Percentiles rank a stretch among this genome's conserved stretches.
These are phyloP conservation scores for Tetramorium simillimum DNA, from an alignment of 1,140 invertebrate species.

Conservation along the genomic window DNA sequence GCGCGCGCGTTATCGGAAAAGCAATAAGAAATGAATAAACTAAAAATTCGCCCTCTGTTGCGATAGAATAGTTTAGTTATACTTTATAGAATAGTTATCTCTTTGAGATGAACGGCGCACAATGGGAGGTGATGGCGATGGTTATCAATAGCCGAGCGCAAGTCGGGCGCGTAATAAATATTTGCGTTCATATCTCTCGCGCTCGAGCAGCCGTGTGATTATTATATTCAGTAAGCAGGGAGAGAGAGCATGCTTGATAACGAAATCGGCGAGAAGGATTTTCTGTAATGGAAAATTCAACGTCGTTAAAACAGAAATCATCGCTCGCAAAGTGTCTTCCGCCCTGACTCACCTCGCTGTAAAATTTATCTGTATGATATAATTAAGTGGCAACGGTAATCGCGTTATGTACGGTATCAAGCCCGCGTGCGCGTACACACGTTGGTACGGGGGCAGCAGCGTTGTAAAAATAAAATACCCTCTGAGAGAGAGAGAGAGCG, in stretches of 20 bases:
- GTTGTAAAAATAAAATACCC: slow-evolving; percentile 57
- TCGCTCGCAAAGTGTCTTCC: slow-evolving; percentile 53
- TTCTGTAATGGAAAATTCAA: slow-evolving; percentile 62
- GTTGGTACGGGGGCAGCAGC: background rate
- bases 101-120: slow-evolving; percentile 1
- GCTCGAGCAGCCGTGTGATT: slow-evolving; percentile 52
- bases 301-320: slow-evolving; percentile 59
- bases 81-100: background rate
- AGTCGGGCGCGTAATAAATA: slow-evolving; percentile 58
- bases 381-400: slow-evolving; percentile 59
- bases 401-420: slow-evolving; percentile 52
- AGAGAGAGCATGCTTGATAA: slow-evolving; percentile 39
- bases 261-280: slow-evolving; percentile 54
- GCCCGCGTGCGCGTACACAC: background rate
- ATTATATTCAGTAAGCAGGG: slow-evolving; percentile 40
- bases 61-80: background rate
- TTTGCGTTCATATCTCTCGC: slow-evolving; percentile 50
- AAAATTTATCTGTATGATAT: slow-evolving; percentile 62
- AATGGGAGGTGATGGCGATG: slow-evolving; percentile 21
- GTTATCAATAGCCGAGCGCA: slow-evolving; percentile 33
- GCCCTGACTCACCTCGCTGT: slow-evolving; percentile 35
- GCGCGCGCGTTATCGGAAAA: background rate
- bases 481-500: slow-evolving; percentile 26
- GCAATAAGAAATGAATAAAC: background rate
- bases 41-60: background rate